A percentile compares a stretch with the other conserved stretches of the same genome.
Conservation (phyloP, 2,797 vertebrate genomes). For the Columba guinea region DNA sequence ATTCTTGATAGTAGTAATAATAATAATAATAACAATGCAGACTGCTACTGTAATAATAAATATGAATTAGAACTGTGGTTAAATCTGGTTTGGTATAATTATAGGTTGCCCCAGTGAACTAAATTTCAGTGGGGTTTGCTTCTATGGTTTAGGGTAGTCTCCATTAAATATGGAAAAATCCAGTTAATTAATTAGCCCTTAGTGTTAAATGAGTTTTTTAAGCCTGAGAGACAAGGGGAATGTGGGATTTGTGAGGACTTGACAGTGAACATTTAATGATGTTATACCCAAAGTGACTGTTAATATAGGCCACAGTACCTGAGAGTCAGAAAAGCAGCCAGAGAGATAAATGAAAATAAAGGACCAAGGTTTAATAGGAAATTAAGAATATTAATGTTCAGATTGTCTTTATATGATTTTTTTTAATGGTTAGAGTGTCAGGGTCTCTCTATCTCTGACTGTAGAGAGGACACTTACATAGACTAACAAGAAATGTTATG, state of each 20-base stretch:
- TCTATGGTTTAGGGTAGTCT: slow-evolving; percentile 56
- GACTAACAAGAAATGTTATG: neutral
- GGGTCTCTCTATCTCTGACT: neutral
- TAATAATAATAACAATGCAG: neutral
- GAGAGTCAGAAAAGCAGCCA: slow-evolving; percentile 16
- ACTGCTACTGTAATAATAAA: slow-evolving; percentile 26
- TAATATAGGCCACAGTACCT: slow-evolving; percentile 31
- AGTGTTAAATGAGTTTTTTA: slow-evolving; percentile 74
- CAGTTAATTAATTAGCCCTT: slow-evolving; percentile 74
- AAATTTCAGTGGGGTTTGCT: slow-evolving; percentile 68
- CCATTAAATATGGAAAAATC: slow-evolving; percentile 72
- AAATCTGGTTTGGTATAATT: slow-evolving; percentile 40
- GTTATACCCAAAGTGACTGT: slow-evolving; percentile 56
- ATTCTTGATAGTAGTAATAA: neutral
- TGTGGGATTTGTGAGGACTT: slow-evolving; percentile 67
- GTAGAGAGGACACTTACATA: neutral
- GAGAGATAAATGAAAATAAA: slow-evolving; percentile 38
- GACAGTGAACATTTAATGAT: slow-evolving; percentile 64
- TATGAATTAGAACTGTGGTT: slow-evolving; percentile 41
- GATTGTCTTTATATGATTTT: neutral
- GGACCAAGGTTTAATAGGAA: neutral
- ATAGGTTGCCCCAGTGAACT: slow-evolving; percentile 27
- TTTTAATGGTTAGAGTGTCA: neutral
- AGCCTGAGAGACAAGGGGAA: slow-evolving; percentile 70
- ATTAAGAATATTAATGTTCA: slow-evolving; percentile 3